Conservation (phyloP, 1,140 invertebrate species). For the Papilio polyxenes region DNA sequence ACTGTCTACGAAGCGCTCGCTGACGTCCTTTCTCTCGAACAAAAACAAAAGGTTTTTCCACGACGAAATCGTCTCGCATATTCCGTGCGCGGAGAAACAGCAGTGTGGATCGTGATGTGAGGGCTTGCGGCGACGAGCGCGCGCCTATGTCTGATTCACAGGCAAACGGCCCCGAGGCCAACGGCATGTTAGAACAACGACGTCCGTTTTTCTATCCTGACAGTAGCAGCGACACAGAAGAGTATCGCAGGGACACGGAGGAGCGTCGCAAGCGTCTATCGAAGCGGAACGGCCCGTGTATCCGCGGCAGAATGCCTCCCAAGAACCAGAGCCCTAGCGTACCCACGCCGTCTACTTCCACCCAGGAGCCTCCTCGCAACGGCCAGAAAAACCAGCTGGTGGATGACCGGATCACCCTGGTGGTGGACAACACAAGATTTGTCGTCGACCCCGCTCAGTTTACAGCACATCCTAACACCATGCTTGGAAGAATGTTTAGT, state of each 20-base stretch:
- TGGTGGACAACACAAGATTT: slow-evolving; percentile 96
- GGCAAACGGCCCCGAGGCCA: slow-evolving; percentile 66
- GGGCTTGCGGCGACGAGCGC: slow-evolving; percentile 64
- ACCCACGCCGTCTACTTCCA: slow-evolving; percentile 66
- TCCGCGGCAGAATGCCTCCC: slow-evolving; percentile 59
- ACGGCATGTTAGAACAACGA: slow-evolving; percentile 63
- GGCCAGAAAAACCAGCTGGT: slow-evolving; percentile 71
- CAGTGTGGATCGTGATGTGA: slow-evolving; percentile 68
- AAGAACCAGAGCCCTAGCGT: slow-evolving; percentile 60
- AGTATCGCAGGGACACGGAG: slow-evolving; percentile 69
- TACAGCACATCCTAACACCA: slow-evolving; percentile 94
- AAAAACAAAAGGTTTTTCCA: slow-evolving; percentile 39
- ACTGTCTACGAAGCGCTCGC: slow-evolving; percentile 23
- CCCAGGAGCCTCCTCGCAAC: slow-evolving; percentile 64
- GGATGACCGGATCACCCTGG: slow-evolving; percentile 92
- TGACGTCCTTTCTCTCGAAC: slow-evolving; percentile 38
- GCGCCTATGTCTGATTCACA: slow-evolving; percentile 72
- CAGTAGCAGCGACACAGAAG: slow-evolving; percentile 75
- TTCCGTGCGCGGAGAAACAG: slow-evolving; percentile 36
- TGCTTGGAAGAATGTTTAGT: slow-evolving; percentile 98
- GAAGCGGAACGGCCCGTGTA: slow-evolving; percentile 65
- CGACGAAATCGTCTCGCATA: slow-evolving; percentile 28
- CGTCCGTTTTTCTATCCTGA: slow-evolving; percentile 71
- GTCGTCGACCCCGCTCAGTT: slow-evolving; percentile 95
- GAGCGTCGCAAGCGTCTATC: slow-evolving; percentile 71